A percentile compares a stretch with the other conserved stretches of the same genome.
phyloP scores from a whole-genome alignment of 2,797 vertebrate genomes.

The Enoplosus armatus region DNA sequence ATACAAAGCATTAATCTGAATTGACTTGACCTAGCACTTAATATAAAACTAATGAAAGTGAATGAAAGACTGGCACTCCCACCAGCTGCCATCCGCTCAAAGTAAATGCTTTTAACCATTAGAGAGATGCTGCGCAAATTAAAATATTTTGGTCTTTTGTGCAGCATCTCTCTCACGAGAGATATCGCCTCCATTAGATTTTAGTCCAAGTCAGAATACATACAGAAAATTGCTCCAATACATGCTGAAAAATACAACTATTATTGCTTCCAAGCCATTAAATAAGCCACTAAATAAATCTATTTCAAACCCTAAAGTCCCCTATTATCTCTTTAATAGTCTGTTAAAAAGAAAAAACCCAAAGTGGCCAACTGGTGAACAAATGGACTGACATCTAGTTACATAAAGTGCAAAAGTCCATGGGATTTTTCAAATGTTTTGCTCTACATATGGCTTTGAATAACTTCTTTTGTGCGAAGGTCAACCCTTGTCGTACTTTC shows the following conservation, averaged over 20 bases:
- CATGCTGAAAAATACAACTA: background rate
- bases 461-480: conserved; percentile 1
- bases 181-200: background rate
- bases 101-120: background rate
- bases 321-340: too few relatives aligned
- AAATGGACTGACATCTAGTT: background rate
- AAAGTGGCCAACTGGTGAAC: background rate
- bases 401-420: background rate
- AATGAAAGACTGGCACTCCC: background rate
- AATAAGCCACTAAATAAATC: background rate
- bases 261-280: background rate
- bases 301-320: too few relatives aligned
- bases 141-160: background rate
- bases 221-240: background rate
- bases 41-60: conserved; percentile 4
- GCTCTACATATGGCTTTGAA: background rate
- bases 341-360: too few relatives aligned
- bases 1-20: conserved; percentile 5
- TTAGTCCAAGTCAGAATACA: background rate
- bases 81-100: background rate
- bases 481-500: background rate
- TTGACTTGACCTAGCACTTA: background rate
- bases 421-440: background rate
- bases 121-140: background rate
- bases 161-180: too few relatives aligned